Percentiles rank a stretch among this genome's conserved stretches.
Conservation (phyloP, 2,113 vertebrate genomes). For the Trogon melanurus region DNA sequence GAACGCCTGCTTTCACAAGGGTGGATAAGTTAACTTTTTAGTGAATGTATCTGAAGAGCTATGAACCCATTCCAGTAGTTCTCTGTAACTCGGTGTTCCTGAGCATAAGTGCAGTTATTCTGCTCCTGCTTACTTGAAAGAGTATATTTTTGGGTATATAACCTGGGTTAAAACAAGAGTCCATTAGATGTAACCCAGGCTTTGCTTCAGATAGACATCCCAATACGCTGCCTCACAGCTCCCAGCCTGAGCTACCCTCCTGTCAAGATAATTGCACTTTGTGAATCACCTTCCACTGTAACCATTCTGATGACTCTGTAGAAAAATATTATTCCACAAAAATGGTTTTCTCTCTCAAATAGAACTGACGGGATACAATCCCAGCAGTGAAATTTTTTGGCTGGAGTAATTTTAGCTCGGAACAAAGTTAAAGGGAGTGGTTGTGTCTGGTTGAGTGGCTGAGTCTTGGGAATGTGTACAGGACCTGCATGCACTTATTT, state of each 20-base stretch:
- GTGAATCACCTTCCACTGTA: not conserved
- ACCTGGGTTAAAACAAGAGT: not conserved
- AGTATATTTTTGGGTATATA: not conserved
- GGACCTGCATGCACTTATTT: not conserved
- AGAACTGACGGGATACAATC: not conserved
- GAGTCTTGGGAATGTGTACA: not conserved
- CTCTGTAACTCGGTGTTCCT: not conserved
- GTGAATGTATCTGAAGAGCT: not conserved
- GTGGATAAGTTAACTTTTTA: not conserved
- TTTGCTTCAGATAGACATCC: not conserved
- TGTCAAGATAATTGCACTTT: not conserved
- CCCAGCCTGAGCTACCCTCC: not conserved
- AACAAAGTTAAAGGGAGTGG: not conserved
- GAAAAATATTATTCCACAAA: not conserved
- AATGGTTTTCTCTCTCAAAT: not conserved
- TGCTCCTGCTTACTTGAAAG: not conserved
- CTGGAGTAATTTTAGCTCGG: not conserved
- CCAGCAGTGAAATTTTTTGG: not conserved
- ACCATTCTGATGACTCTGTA: not conserved
- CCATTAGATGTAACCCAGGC: not conserved
- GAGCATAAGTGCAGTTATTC: not conserved
- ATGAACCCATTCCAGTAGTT: not conserved
- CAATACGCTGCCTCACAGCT: accelerated
- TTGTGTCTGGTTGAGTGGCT: not conserved
- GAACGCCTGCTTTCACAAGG: not conserved